Conservation (phyloP, 2,113 vertebrate genomes). For the Empidonax traillii region DNA sequence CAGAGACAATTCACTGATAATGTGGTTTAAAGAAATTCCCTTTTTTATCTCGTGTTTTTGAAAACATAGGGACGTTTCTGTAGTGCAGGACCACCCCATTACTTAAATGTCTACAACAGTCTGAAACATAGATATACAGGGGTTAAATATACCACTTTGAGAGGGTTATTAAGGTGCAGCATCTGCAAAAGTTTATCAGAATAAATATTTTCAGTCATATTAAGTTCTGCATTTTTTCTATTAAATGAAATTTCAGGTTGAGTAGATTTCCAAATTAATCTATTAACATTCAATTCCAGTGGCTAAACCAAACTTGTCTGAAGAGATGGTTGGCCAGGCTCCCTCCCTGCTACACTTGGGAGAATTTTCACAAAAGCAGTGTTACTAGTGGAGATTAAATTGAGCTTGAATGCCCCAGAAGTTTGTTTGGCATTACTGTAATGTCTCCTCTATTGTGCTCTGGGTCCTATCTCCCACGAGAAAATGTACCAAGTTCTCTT, state of each 20-base stretch:
- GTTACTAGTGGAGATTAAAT: constrained; percentile 2
- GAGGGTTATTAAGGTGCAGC: background rate
- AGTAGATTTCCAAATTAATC: constrained; percentile 62
- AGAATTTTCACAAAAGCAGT: constrained; percentile 29
- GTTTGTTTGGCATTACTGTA: background rate
- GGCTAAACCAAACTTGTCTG: constrained; percentile 37
- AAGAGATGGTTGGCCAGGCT: background rate
- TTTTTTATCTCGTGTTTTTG: background rate
- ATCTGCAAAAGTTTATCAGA: constrained; percentile 39
- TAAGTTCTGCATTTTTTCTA: constrained; percentile 33
- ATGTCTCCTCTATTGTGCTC: background rate
- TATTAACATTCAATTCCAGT: constrained; percentile 60
- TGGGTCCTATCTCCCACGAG: background rate
- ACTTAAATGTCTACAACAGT: background rate
- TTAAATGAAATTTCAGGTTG: constrained; percentile 60
- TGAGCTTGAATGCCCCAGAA: background rate
- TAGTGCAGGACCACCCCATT: background rate
- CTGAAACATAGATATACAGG: background rate
- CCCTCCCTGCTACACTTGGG: background rate
- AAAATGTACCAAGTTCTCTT: background rate
- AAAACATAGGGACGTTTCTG: background rate
- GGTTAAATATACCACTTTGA: background rate
- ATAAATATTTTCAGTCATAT: constrained; percentile 25
- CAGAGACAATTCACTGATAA: background rate
- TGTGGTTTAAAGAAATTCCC: background rate